Evolutionary conservation across 1,140 invertebrate species (phyloP), one percentile per base, ranked within the genome.

Genomic region (Nasonia giraulti): DNA sequence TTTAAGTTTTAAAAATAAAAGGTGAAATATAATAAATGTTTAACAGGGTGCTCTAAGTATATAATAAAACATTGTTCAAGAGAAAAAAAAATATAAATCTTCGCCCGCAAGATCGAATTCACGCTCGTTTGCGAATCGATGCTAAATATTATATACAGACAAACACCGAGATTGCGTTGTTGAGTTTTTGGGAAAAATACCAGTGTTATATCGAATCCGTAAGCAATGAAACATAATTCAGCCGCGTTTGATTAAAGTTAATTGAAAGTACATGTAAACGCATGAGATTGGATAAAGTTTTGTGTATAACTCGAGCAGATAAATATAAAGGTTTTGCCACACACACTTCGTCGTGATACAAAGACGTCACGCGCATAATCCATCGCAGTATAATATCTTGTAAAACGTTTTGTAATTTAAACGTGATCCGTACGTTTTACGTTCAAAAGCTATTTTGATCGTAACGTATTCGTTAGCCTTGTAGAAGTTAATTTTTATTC

Each of bases 401-500:
- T 74, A 68, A 74, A 84, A 17, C n/a, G 40, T 55, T 77, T 84
- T 84, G 77, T 80, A 80, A 84, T 47, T 75, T 31, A 8, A 74
- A 66, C 27, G 33, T 80, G 77, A 80, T 62, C 17, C 10, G 14
- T 73, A 37, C 47, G 69, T 62, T 12, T 40, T 80, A 73, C 69
- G 69, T 80, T 75, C 68, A 55, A 80, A 17, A 31, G 27, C 62
- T 74, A 31, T 74, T 27, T 75, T 33, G 80, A 84, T 80, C 11
- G 44, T 78, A 62, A 20, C 66, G 8, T 79, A 73, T 73, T 73
- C 55, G 44, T 84, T 75, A 84, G 83, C 50, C 68, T 84, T 80
- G 23, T 80, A 37, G 75, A 74, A 79, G 47, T 89, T 89, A 86
- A 89, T 89, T 89, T 89, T 73, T 69, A 87, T 86, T 88, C 40